Evolutionary conservation across 2,113 vertebrate species (phyloP).

Genomic region (Mesembrinibis cayennensis): DNA sequence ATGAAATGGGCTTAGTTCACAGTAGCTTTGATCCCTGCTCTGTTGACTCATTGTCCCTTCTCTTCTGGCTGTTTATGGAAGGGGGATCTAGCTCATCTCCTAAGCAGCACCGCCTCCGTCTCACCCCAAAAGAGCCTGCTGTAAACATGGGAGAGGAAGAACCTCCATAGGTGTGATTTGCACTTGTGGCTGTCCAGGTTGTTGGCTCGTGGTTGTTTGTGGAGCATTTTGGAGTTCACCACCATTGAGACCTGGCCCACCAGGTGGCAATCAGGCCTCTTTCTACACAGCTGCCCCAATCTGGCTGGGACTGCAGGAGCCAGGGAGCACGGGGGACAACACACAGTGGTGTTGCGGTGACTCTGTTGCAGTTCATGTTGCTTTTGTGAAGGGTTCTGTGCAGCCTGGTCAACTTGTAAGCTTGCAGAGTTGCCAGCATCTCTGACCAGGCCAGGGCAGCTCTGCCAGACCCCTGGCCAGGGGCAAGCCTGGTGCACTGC

Average conservation of each 20-base stretch:
- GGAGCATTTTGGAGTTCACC: not conserved
- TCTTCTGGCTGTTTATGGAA: not conserved
- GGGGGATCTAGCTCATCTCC: not conserved
- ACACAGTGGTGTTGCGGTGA: not conserved
- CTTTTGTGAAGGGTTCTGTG: not conserved
- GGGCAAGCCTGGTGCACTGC: not conserved
- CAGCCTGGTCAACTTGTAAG: not conserved
- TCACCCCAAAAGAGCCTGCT: not conserved
- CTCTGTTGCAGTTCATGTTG: not conserved
- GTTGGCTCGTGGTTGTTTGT: not conserved
- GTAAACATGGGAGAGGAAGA: not conserved
- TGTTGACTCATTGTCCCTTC: not conserved
- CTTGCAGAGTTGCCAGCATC: not conserved
- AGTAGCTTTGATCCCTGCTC: not conserved
- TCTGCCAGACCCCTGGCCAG: not conserved
- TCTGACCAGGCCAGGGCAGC: not conserved
- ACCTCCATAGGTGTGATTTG: not conserved
- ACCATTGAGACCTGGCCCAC: not conserved
- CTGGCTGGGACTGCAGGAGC: not conserved
- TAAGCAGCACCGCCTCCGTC: not conserved
- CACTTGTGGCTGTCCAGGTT: not conserved
- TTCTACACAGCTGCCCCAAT: not conserved
- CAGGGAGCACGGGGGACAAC: fast-evolving
- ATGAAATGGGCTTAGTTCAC: not conserved
- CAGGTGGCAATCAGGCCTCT: not conserved